phyloP scores from a whole-genome alignment of 2,113 vertebrate genomes.

The Mus pahari region DNA sequence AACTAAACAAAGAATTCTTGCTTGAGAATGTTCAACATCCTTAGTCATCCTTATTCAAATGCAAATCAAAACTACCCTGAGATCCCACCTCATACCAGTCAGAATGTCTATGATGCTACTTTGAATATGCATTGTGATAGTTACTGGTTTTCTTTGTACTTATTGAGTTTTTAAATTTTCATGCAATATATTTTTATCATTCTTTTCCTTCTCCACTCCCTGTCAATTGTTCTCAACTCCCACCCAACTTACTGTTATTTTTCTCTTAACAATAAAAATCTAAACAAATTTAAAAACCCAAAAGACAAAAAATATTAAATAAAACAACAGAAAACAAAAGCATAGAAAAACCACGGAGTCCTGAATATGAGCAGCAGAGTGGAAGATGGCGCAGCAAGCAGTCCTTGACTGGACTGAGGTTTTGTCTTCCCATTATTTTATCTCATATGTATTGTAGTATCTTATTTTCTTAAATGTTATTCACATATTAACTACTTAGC shows the following conservation, averaged over 20 bases:
- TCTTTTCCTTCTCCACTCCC: neutral
- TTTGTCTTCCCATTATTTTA: constrained; percentile 1
- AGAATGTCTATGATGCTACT: neutral
- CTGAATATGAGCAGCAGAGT: neutral
- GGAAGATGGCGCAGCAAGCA: neutral
- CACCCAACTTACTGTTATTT: neutral
- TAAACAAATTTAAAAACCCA: neutral
- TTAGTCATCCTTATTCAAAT: too few species aligned
- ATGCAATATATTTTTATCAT: neutral
- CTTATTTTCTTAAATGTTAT: constrained; percentile 20
- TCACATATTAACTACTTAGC: neutral
- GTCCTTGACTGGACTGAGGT: neutral
- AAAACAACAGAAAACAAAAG: neutral
- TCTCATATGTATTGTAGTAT: neutral
- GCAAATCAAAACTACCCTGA: too few species aligned
- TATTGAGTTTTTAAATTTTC: neutral
- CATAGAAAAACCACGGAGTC: neutral
- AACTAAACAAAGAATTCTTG: too few species aligned
- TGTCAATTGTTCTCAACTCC: neutral
- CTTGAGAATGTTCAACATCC: too few species aligned
- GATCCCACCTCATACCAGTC: too few species aligned
- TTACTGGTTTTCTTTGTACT: constrained; percentile 13
- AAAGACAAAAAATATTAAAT: neutral
- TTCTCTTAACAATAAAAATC: neutral
- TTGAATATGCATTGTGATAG: constrained; percentile 42